Percentiles rank a stretch among this genome's conserved stretches.
Evolutionary conservation across 2,113 vertebrate species (phyloP).

Genomic region (Gobio gobio): DNA sequence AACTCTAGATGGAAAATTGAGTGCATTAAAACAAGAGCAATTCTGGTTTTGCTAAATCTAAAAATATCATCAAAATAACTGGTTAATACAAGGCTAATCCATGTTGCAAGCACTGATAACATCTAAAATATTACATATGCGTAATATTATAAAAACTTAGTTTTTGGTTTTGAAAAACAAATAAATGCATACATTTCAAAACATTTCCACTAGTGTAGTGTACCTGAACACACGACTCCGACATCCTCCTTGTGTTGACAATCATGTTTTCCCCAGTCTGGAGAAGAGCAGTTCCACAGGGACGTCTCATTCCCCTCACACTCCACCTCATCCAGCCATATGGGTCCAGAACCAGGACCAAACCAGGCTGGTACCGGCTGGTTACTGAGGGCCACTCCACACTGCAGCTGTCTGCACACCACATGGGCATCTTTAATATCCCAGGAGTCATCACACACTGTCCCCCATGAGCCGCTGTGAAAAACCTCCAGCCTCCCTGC

Average conservation of each 20-base stretch:
- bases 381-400: slow-evolving; percentile 45
- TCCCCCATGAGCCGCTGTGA: too few species aligned
- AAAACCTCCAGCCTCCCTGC: too few species aligned
- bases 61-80: too few species aligned
- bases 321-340: slow-evolving; percentile 59
- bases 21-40: neutral
- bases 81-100: too few species aligned
- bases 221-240: slow-evolving; percentile 55
- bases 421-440: slow-evolving; percentile 48
- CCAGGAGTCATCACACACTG: too few species aligned
- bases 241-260: slow-evolving; percentile 55
- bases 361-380: slow-evolving; percentile 44
- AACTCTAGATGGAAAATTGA: slow-evolving; percentile 8
- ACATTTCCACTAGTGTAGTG: neutral
- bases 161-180: neutral
- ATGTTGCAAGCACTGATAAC: too few species aligned
- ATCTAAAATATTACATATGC: too few species aligned
- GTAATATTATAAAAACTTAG: too few species aligned
- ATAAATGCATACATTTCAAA: neutral
- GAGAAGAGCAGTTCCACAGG: too few species aligned
- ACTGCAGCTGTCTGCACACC: slow-evolving; percentile 58
- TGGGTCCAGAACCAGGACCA: slow-evolving; percentile 45
- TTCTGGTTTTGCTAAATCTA: neutral
- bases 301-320: slow-evolving; percentile 32
- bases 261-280: neutral